Percentiles rank a stretch among this genome's conserved stretches.
phyloP scores from a whole-genome alignment of 2,797 vertebrate species.

The Sus cebifrons region DNA sequence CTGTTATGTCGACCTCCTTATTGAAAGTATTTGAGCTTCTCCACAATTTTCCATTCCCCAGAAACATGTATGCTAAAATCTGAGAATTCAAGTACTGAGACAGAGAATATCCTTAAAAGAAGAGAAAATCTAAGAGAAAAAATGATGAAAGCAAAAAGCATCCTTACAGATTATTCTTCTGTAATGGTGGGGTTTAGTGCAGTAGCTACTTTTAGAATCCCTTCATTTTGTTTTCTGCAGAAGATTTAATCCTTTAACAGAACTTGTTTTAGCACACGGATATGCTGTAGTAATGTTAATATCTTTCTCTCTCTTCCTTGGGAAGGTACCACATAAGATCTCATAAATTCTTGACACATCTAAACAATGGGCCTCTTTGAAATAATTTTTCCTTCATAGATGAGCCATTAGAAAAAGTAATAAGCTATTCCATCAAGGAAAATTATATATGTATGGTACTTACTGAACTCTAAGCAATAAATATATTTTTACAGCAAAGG shows the following conservation, averaged over 20 bases:
- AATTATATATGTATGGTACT: neutral
- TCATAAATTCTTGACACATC: neutral
- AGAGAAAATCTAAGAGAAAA: neutral
- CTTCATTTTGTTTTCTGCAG: neutral
- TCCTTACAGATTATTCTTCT: neutral
- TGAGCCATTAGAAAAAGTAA: neutral
- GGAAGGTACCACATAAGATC: neutral
- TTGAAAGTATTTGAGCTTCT: neutral
- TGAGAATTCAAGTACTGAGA: neutral
- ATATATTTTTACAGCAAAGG: neutral
- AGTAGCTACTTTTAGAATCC: neutral
- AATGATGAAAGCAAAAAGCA: slow-evolving; percentile 6
- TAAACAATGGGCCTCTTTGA: neutral
- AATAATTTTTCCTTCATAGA: neutral
- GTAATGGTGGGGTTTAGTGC: neutral
- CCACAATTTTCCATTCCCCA: neutral
- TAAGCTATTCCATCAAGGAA: neutral
- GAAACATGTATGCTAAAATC: neutral
- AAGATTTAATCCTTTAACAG: neutral
- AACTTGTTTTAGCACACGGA: neutral
- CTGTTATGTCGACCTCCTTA: neutral
- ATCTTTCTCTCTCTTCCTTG: neutral
- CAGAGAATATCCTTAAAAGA: neutral
- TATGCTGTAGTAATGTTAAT: neutral
- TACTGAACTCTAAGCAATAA: neutral